Conservation (phyloP, 2,797 vertebrate species). For the Tamandua tetradactyla region DNA sequence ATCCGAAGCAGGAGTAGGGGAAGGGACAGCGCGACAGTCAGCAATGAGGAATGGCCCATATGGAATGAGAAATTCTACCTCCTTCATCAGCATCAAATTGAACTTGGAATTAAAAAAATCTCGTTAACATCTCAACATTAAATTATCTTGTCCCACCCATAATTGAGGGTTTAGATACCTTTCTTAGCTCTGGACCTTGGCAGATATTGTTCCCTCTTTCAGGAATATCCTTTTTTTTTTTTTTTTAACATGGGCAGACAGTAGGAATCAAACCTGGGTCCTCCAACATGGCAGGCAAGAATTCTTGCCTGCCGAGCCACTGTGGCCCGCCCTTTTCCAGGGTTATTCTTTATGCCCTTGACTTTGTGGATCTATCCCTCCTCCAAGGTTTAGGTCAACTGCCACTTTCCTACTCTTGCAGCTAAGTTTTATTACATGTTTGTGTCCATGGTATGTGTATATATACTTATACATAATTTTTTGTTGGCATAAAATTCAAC, state of each 20-base stretch:
- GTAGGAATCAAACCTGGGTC: no score
- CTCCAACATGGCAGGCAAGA: no score
- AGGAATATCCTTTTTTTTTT: no score
- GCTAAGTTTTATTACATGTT: no score
- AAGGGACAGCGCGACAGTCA: accelerated
- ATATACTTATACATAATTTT: background rate
- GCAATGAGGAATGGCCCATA: background rate
- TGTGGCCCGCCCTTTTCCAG: no score
- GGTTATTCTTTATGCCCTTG: background rate
- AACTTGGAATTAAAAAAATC: background rate
- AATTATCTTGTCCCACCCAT: background rate
- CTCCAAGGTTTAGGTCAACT: background rate
- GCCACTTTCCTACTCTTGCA: background rate
- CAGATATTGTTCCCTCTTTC: background rate
- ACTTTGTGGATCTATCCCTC: background rate
- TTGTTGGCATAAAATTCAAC: background rate
- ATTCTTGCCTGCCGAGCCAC: no score
- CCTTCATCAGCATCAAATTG: background rate
- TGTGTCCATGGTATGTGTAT: no score
- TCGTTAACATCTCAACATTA: background rate
- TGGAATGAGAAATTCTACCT: background rate
- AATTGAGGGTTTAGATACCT: background rate
- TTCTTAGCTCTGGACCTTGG: background rate
- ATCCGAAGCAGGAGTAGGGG: background rate
- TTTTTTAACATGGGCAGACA: no score